Base-by-base conservation (phyloP, 2,113 vertebrate species). In the Erythrolamprus reginae region DNA sequence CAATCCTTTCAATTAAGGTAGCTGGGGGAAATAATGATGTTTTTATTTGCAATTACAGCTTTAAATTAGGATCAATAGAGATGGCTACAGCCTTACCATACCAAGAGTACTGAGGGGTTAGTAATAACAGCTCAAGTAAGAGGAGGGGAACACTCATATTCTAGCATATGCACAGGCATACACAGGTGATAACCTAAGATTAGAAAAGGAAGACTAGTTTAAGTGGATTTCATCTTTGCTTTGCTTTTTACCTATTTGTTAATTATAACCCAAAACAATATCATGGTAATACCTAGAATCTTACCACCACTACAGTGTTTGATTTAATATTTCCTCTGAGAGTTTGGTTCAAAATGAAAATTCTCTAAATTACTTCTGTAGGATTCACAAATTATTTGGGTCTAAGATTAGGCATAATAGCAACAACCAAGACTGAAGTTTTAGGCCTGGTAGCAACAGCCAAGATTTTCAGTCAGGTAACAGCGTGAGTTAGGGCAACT, bases 61-160 rank as follows among this genome's bases (percentile, higher is more conserved):
- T 96, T 96, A 96, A 97, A 97, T 97, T 95, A 97, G 96, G 97
- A 98, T 98, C 98, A 97, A 97, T 97, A 97, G 94, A 94, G 90
- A 94, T 95, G 96, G 94, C 93, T 97, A 97, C 95, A 98, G 94
- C 95, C 96, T 94, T 91, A 95, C 90, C 50, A 92, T 88, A 94
- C 90, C 89, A 95, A 93, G 82, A 89, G 70, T 90, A 89, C 90
- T 92, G 86, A 92, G 91, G 90, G 24, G 93, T 84, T 92, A 38
- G 88, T 3, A 93, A 96, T 96, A 97, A 95, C 94, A 96, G 95
- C 91, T 96, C 94, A 97, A 97, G 97, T 96, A 97, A 77, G 33
- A 7, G n/a, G n/a, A 77, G 19, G 19, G 33, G 19, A 77, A 42
- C 85, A 94, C 96, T 94, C 89, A 61, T 92, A 97, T 96, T 95